Evolutionary conservation across 2,113 vertebrate genomes (phyloP).

Genomic region (Anguilla rostrata): DNA sequence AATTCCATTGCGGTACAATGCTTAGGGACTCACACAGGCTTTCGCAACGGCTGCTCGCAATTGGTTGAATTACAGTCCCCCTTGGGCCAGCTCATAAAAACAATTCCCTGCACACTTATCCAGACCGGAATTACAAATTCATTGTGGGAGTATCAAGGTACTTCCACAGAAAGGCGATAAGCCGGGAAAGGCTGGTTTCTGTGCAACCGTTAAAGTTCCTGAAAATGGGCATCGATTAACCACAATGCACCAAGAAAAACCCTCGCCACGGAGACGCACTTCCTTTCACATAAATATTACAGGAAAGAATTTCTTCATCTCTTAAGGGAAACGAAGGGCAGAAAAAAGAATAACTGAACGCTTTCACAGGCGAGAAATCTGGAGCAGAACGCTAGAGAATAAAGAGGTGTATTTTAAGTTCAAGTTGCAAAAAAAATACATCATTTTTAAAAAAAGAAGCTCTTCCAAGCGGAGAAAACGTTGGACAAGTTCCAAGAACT

Average conservation of each 20-base stretch:
- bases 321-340: neutral
- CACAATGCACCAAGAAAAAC: neutral
- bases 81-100: neutral
- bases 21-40: too few species aligned
- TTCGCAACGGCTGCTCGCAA: neutral
- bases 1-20: too few species aligned
- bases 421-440: neutral
- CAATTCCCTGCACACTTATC: neutral
- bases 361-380: neutral
- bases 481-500: neutral
- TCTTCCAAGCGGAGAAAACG: neutral
- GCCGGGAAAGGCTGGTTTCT: neutral
- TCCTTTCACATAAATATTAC: neutral
- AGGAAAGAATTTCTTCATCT: neutral
- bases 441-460: neutral
- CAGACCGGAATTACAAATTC: neutral
- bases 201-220: slow-evolving; percentile 6
- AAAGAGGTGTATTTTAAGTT: neutral
- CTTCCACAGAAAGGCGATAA: neutral
- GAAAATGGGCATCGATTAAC: neutral
- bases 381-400: neutral
- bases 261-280: neutral
- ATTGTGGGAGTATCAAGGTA: neutral
- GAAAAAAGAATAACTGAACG: neutral
- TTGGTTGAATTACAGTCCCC: neutral